Conservation (phyloP, 2,113 vertebrate genomes). For the Eublepharis macularius region DNA sequence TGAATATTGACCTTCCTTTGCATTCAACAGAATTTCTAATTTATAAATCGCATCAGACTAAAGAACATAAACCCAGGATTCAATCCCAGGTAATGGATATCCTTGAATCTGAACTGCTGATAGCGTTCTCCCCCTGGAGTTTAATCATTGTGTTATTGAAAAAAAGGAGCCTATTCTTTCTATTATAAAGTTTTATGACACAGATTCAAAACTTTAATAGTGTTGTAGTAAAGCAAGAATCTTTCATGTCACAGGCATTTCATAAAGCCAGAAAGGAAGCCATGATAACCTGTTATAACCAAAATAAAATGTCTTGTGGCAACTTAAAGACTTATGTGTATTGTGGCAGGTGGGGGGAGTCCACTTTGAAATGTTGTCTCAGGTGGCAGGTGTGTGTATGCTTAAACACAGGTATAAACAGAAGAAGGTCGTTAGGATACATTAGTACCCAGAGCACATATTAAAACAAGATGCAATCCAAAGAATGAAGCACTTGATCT, state of each 20-base stretch:
- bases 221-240: neutral
- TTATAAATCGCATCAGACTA: slow-evolving; percentile 9
- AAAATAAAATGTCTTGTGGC: too few species aligned
- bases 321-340: too few species aligned
- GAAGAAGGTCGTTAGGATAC: too few species aligned
- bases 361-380: too few species aligned
- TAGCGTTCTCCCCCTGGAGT: neutral
- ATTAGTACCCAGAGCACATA: too few species aligned
- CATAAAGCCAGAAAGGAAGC: neutral
- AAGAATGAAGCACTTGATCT: too few species aligned
- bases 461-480: too few species aligned
- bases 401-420: too few species aligned
- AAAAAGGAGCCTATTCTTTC: neutral
- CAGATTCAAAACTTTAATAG: neutral
- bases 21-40: neutral
- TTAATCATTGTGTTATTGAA: neutral
- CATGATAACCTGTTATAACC: too few species aligned
- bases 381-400: too few species aligned
- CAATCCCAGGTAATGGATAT: neutral
- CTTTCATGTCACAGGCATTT: neutral
- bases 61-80: neutral
- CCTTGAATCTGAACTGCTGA: neutral
- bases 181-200: neutral
- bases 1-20: neutral
- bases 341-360: too few species aligned